Conservation (phyloP, 2,888 invertebrate genomes). For the Ceriagrion tenellum region DNA sequence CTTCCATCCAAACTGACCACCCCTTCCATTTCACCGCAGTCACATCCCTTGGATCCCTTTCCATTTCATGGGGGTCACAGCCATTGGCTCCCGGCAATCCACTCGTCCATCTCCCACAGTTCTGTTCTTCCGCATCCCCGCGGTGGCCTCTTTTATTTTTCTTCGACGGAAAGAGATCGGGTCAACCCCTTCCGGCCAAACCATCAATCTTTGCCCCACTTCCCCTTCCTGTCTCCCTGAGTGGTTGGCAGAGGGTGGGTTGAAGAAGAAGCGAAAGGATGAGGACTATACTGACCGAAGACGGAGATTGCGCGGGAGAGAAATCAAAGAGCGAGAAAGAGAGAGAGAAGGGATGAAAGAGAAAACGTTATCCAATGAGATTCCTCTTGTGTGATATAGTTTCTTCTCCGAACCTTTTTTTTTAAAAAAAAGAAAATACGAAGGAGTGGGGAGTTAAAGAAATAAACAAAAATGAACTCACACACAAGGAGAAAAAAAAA, state of each 20-base stretch:
- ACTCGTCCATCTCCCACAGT: no score
- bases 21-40: no score
- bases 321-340: neutral
- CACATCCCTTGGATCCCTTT: no score
- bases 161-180: neutral
- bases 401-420: neutral
- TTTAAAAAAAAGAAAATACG: neutral
- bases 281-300: neutral
- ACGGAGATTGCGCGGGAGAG: neutral
- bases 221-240: neutral
- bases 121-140: no score
- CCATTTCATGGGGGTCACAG: no score
- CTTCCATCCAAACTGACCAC: no score
- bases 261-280: neutral
- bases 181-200: neutral
- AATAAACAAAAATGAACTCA: neutral
- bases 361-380: neutral
- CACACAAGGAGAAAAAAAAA: neutral
- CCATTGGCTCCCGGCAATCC: no score
- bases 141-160: no score
- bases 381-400: neutral
- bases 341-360: neutral
- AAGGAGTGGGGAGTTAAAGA: neutral
- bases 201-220: constrained; percentile 1
- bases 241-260: neutral